Evolutionary conservation across 2,797 vertebrate species (phyloP), one percentile per base, ranked within the genome.

Genomic region (Loriculus beryllinus): DNA sequence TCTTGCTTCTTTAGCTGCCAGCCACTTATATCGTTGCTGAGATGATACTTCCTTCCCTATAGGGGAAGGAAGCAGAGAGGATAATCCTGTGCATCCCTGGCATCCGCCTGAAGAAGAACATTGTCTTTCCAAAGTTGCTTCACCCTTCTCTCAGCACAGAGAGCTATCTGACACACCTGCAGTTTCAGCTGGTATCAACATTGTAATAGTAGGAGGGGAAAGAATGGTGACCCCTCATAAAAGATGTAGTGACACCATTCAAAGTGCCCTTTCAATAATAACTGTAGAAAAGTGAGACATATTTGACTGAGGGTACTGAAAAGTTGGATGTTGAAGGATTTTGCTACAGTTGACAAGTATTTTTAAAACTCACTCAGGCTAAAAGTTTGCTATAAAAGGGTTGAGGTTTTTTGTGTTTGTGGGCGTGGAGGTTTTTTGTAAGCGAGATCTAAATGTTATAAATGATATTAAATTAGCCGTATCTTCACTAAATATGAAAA

Each of bases 391-490:
- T 86, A 7, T 68, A 25, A 76, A 94, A 86, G 21, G 14, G 5
- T 74, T 87, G 80, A 18, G 7, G 4, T 6, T 71, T 80, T 88
- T 90, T 78, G 6, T 89, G 39, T 71, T 91, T 88, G 49, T 93
- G 43, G 45, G 37, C 33, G 25, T 74, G 48, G 22, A 5, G 1
- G 1, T 52, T 77, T 83, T 84, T 75, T 70, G 60, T 90, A 92
- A 71, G 43, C 48, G 54, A 92, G 78, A 37, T 82, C 1, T 12
- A 51, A 76, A 33, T 82, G 79, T 91, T 93, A 49, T 60, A 91
- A 91, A 70, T 54, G 49, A 51, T 88, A 90, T 90, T 96, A 92
- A 97, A 96, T 95, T 87, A 96, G 28, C 69, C 8, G 0, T 82
- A 69, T 90, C 72, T 93, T 93, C 82, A 56, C 60, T 84, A 92